A percentile compares a stretch with the other conserved stretches of the same genome.
Evolutionary conservation across 2,888 invertebrate species (phyloP).

Genomic region (Eupeodes luniger): DNA sequence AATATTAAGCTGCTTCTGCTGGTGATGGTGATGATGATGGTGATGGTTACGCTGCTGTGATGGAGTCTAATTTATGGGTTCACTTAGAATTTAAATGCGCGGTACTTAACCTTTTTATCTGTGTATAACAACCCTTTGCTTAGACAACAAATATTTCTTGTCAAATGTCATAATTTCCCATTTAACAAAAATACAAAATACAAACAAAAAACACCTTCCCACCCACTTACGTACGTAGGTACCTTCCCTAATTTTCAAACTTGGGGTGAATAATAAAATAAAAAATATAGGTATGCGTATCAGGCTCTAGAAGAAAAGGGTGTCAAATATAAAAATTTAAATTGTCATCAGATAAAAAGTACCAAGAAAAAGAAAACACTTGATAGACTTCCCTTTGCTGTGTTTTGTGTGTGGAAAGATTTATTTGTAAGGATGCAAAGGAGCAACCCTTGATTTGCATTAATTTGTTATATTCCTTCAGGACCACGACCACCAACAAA

Average conservation of each 20-base stretch:
- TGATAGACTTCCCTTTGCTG: constrained; percentile 19
- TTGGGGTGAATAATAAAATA: background rate
- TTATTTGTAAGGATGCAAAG: constrained; percentile 1
- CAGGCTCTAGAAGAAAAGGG: background rate
- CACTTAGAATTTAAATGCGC: constrained; percentile 26
- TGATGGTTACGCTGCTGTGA: too few relatives aligned
- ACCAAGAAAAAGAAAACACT: background rate
- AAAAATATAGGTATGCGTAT: background rate
- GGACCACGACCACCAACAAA: background rate
- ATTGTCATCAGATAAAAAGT: constrained; percentile 33
- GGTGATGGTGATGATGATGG: too few relatives aligned
- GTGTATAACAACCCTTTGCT: constrained; percentile 30
- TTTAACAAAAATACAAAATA: background rate
- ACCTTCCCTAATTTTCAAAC: background rate
- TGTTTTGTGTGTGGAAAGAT: constrained; percentile 8
- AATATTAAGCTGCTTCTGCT: constrained; percentile 6
- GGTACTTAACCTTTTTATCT: constrained; percentile 40
- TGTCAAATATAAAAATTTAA: constrained; percentile 25
- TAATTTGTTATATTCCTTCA: background rate
- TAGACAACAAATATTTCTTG: constrained; percentile 36
- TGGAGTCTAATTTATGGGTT: constrained; percentile 28
- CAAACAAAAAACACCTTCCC: background rate
- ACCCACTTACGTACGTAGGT: background rate
- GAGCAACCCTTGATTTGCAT: background rate
- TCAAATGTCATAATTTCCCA: constrained; percentile 44